phyloP scores from a whole-genome alignment of 2,113 vertebrate species.

The Aix galericulata region DNA sequence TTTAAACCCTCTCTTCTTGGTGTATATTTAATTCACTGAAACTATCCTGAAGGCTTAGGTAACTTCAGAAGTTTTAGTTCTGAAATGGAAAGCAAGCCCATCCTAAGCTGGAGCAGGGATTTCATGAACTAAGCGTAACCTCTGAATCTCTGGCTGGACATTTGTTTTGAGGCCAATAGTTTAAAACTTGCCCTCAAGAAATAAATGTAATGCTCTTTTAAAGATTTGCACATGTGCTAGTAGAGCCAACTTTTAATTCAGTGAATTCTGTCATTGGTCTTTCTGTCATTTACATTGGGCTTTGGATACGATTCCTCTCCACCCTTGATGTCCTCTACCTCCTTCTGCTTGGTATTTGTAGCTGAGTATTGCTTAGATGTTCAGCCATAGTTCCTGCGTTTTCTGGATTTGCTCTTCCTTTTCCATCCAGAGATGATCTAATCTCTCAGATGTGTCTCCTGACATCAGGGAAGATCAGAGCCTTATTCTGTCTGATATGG shows the following conservation, averaged over 20 bases:
- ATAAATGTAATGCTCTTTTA: background rate
- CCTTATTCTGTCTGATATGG: background rate
- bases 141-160: constrained; percentile 16
- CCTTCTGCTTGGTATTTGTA: background rate
- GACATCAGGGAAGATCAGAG: background rate
- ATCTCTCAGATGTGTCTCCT: background rate
- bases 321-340: background rate
- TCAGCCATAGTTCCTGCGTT: background rate
- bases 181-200: background rate
- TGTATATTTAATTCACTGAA: constrained; percentile 26
- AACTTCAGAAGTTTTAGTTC: background rate
- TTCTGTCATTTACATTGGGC: background rate
- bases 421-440: background rate
- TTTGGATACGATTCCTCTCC: fast-evolving
- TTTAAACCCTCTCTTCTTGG: constrained; percentile 22
- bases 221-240: background rate
- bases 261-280: background rate
- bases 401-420: background rate
- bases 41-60: background rate
- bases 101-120: background rate
- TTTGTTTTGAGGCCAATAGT: background rate
- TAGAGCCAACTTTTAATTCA: background rate
- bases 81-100: background rate
- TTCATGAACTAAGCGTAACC: background rate
- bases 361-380: background rate